Evolutionary conservation across 2,797 vertebrate species (phyloP).

Genomic region (Atherinosoma microstoma): DNA sequence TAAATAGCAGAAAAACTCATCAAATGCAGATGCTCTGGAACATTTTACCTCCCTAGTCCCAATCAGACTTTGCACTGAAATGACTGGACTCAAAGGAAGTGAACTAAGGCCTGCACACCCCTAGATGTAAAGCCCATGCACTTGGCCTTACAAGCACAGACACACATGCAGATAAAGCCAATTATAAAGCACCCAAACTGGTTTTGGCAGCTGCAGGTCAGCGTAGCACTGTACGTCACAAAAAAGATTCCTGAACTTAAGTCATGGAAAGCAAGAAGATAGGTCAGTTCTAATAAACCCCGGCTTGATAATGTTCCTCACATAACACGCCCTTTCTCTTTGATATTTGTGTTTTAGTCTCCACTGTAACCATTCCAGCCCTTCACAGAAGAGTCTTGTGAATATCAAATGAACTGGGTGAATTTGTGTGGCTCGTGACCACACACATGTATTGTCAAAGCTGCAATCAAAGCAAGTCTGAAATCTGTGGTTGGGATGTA

Average conservation of each 20-base stretch:
- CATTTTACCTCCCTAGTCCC: slow-evolving; percentile 61
- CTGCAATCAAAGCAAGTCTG: slow-evolving; percentile 24
- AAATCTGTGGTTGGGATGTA: slow-evolving; percentile 39
- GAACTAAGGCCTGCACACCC: slow-evolving; percentile 27
- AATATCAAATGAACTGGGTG: slow-evolving; percentile 11
- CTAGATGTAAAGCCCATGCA: slow-evolving; percentile 32
- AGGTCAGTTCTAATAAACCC: slow-evolving; percentile 13
- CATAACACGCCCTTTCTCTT: background rate
- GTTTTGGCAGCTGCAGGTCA: slow-evolving; percentile 55
- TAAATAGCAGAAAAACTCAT: slow-evolving; percentile 14
- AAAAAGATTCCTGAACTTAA: slow-evolving; percentile 45
- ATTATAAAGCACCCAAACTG: slow-evolving; percentile 52
- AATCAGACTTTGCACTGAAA: slow-evolving; percentile 54
- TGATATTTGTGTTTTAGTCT: slow-evolving; percentile 12
- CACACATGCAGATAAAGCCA: slow-evolving; percentile 27
- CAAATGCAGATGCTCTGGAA: slow-evolving; percentile 16
- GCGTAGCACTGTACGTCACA: slow-evolving; percentile 36
- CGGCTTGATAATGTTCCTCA: slow-evolving; percentile 13
- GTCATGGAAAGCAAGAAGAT: background rate
- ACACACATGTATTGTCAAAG: slow-evolving; percentile 5
- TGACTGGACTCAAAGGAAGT: slow-evolving; percentile 28
- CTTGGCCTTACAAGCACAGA: slow-evolving; percentile 7
- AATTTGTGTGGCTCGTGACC: slow-evolving; percentile 2
- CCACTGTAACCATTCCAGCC: slow-evolving; percentile 10
- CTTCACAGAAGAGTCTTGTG: background rate